Evolutionary conservation across 2,113 vertebrate genomes (phyloP), one percentile per base, ranked within the genome.

Genomic region (Asarcornis scutulata): DNA sequence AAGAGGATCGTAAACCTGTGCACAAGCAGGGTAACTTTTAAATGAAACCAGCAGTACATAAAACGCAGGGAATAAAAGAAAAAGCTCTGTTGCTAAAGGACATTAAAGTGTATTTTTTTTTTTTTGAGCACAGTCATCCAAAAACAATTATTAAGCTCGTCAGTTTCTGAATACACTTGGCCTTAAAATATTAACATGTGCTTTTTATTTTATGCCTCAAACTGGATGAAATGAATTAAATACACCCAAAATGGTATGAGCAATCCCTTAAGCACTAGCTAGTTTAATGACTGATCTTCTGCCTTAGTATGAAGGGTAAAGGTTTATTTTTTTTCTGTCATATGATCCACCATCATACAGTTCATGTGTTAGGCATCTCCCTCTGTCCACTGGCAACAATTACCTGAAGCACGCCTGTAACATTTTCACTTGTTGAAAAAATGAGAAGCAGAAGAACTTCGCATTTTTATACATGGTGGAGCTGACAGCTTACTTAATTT

Each of bases 201-300:
- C 84, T 95, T 94, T 96, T 82, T 93, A 89, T 82, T 93, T 93
- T 83, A 69, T 88, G 56, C 77, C 86, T 97, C 91, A 94, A 48
- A 93, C 60, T 86, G 93, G 13, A 63, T 64, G 84, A 82, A 50
- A 84, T n/a, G 22, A 94, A 86, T 86, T 83, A 94, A 94, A 95
- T 87, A 62, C 53, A 88, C 60, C 59, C 83, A 89, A 93, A 94
- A 95, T 56, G 50, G 92, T 44, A 76, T 93, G 94, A 95, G 79
- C 86, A 91, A 93, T 76, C 38, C 58, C 80, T 75, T 80, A 88
- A 93, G 86, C 90, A 92, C 89, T 68, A 60, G 62, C 72, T 72
- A 56, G 26, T 87, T 55, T 53, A 59, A 38, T 36, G 3, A 55
- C 71, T 85, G 95, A 88, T 44, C 48, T 55, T 78, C 68, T 92